Evolutionary conservation across 2,113 vertebrate species (phyloP), one percentile per base, ranked within the genome.

Genomic region (Eupsittula cactorum): DNA sequence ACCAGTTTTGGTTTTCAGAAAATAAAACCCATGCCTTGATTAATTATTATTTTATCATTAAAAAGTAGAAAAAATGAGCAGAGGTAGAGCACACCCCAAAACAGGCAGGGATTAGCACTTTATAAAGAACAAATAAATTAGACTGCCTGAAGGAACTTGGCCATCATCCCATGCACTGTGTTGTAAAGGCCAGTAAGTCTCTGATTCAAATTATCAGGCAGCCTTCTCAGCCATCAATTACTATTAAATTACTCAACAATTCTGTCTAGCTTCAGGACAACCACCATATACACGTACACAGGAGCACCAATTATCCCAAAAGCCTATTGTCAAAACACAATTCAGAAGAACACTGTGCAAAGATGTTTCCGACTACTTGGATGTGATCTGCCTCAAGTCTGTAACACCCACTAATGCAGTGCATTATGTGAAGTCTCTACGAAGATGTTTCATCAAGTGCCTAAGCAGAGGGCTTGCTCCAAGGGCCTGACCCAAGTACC

Each of bases 141-240:
- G 46, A 27, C 13, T 28, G 20, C n/a, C 68, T 94, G 73, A 96
- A 93, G 71, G 50, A 75, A 95, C 67, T 88, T 95, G 90, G 79
- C 76, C 79, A 60, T 60, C 7, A 2, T 70, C 42, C 53, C 92
- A 65, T 11, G 11, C 46, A 55, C 52, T 1, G 4, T 39, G 23
- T 47, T 95, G 46, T 42, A 91, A 82, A 87, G 82, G 73, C 75
- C 63, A 74, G 63, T 88, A 86, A 83, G 55, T 25, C 64, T 63
- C 78, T 52, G 50, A 92, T 71, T 81, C 55, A 86, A 88, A 94
- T 88, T 49, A 88, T 23, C 52, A 86, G 60, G 60, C 60, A 71
- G 35, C 16, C 64, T 71, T 90, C 89, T 86, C 82, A 86, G 69
- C 20, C 39, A 20, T 46, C 85, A 86, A 8, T 83, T 83, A 86